Evolutionary conservation across 1,140 invertebrate species (phyloP).

Genomic region (Trichoplusia ni): DNA sequence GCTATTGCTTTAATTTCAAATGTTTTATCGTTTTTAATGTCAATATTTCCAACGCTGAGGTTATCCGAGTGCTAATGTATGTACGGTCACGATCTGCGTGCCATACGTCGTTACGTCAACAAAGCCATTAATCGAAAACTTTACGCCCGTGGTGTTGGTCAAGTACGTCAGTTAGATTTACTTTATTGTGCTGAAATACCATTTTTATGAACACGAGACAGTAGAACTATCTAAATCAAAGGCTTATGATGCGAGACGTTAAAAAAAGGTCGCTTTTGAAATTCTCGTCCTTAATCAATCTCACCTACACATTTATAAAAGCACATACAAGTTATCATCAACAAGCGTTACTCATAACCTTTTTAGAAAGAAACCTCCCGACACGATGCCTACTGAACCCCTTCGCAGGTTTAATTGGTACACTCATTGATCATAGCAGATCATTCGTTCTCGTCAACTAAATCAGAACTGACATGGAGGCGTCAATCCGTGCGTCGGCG

Average conservation of each 20-base stretch:
- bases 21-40: constrained; percentile 27
- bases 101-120: not conserved
- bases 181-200: too few relatives aligned
- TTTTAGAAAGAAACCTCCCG: constrained; percentile 6
- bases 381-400: constrained; percentile 8
- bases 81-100: constrained; percentile 12
- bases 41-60: constrained; percentile 12
- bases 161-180: too few relatives aligned
- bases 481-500: constrained; percentile 45
- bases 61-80: constrained; percentile 12
- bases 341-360: not conserved
- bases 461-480: constrained; percentile 44
- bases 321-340: constrained; percentile 4
- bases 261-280: too few relatives aligned
- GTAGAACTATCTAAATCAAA: too few relatives aligned
- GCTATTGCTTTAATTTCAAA: constrained; percentile 30
- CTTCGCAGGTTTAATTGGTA: constrained; percentile 36
- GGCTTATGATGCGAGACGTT: too few relatives aligned
- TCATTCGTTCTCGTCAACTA: constrained; percentile 52
- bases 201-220: too few relatives aligned
- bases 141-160: not conserved
- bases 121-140: constrained; percentile 22
- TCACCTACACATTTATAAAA: not conserved
- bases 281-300: too few relatives aligned
- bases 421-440: constrained; percentile 41